A percentile compares a stretch with the other conserved stretches of the same genome.
Evolutionary conservation across 2,113 vertebrate species (phyloP).

Genomic region (Atherinomorus stipes): DNA sequence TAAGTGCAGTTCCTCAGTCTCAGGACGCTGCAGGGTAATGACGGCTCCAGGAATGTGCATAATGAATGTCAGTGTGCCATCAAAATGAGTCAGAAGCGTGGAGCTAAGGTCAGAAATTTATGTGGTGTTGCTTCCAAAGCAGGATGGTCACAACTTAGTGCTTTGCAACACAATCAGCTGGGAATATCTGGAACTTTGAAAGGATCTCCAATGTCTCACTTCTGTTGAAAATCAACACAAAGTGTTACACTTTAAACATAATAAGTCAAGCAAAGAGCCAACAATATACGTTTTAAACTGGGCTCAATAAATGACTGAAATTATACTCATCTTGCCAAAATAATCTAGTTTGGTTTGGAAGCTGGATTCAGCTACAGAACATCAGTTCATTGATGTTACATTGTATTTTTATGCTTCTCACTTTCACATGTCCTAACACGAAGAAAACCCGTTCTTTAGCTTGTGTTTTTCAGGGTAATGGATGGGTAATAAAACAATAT

Average conservation of each 20-base stretch:
- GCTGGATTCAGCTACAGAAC: background rate
- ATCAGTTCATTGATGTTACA: background rate
- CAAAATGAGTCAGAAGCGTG: too few relatives aligned
- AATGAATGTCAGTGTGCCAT: too few relatives aligned
- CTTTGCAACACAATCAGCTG: background rate
- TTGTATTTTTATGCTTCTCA: background rate
- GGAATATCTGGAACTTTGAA: background rate
- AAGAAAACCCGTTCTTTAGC: background rate
- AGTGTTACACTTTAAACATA: background rate
- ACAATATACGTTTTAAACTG: background rate
- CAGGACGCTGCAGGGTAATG: too few relatives aligned
- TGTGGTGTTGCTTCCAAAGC: too few relatives aligned
- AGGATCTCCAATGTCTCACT: too few relatives aligned
- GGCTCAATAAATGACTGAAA: background rate
- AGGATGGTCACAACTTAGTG: background rate
- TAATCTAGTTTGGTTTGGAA: slow-evolving; percentile 26
- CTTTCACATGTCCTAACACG: slow-evolving; percentile 13
- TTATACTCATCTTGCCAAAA: background rate
- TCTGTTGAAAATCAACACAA: background rate
- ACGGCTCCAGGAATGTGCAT: too few relatives aligned
- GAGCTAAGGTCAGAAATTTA: too few relatives aligned
- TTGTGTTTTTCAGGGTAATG: background rate
- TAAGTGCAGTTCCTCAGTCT: too few relatives aligned
- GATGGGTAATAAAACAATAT: background rate
- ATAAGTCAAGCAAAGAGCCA: background rate